phyloP scores from a whole-genome alignment of 2,888 invertebrate genomes.

The Coelinius sp. region DNA sequence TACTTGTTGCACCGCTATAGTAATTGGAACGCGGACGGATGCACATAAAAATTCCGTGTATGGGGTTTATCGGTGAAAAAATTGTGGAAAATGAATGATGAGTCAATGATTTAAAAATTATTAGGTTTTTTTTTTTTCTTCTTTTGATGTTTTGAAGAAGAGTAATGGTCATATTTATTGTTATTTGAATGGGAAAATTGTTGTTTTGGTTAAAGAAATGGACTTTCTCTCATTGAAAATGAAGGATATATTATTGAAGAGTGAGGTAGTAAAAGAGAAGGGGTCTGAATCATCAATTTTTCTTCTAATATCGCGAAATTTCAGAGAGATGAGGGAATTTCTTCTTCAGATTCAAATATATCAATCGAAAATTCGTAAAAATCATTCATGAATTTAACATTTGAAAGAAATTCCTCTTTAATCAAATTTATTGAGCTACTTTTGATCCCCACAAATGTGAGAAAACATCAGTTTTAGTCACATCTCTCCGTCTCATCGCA shows the following conservation, averaged over 20 bases:
- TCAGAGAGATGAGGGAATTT: too few relatives aligned
- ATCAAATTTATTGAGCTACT: conserved; percentile 15
- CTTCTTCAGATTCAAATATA: too few relatives aligned
- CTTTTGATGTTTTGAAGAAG: background rate
- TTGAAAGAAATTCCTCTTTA: background rate
- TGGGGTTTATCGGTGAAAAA: conserved; percentile 4
- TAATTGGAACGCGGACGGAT: conserved; percentile 48
- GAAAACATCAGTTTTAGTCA: background rate
- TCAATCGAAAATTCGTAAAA: too few relatives aligned
- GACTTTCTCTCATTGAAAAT: too few relatives aligned
- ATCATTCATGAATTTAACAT: too few relatives aligned
- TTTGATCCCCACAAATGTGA: background rate
- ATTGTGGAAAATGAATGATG: conserved; percentile 5
- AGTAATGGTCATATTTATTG: background rate
- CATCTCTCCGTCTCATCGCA: conserved; percentile 4
- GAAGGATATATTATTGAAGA: too few relatives aligned
- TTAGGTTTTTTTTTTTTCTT: too few relatives aligned
- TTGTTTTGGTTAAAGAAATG: too few relatives aligned
- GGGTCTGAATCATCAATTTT: too few relatives aligned
- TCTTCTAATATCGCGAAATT: too few relatives aligned
- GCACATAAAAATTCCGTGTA: conserved; percentile 21
- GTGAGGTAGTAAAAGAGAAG: too few relatives aligned
- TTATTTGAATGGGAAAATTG: background rate
- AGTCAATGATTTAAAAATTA: background rate
- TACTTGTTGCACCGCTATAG: conserved; percentile 37